Evolutionary conservation across 2,888 invertebrate species (phyloP), one percentile per base, ranked within the genome.

Genomic region (Atethmia centrago): DNA sequence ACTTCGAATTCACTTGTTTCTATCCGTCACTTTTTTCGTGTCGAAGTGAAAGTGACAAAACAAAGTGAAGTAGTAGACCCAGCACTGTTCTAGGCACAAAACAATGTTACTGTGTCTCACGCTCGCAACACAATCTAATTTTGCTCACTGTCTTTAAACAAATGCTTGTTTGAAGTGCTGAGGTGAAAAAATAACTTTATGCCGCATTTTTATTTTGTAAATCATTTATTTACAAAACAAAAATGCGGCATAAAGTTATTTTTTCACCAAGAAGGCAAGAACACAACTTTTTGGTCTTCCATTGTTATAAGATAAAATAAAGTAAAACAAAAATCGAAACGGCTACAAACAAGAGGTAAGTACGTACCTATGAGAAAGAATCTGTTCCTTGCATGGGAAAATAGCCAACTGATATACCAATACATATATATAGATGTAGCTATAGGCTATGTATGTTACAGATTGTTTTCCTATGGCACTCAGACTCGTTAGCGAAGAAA

Each of bases 151-250:
- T n/a, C n/a, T n/a, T n/a, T n/a, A n/a, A n/a, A n/a, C n/a, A n/a
- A n/a, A n/a, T n/a, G n/a, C n/a, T n/a, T n/a, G n/a, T n/a, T n/a
- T n/a, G n/a, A n/a, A n/a, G n/a, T n/a, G n/a, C n/a, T n/a, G n/a
- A n/a, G n/a, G n/a, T n/a, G n/a, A n/a, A 55, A 83, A 79, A 0
- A 72, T 67, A 67, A 63, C 67, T 78, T 62, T 64, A 65, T 67
- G 49, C 72, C 12, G 47, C 4, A 28, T 82, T 82, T 77, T 78
- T 45, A 58, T 68, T 62, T 72, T 28, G 56, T n/a, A 36, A 78
- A 55, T 67, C n/a, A n/a, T n/a, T n/a, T n/a, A n/a, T n/a, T n/a
- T n/a, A n/a, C n/a, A n/a, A n/a, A n/a, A n/a, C n/a, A n/a, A n/a
- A n/a, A n/a, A n/a, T n/a, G n/a, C n/a, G n/a, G n/a, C n/a, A n/a